Percentiles rank a stretch among this genome's conserved stretches.
Conservation (phyloP, 53 echinoderm and acorn worm species). For the Glandiceps talaboti region DNA sequence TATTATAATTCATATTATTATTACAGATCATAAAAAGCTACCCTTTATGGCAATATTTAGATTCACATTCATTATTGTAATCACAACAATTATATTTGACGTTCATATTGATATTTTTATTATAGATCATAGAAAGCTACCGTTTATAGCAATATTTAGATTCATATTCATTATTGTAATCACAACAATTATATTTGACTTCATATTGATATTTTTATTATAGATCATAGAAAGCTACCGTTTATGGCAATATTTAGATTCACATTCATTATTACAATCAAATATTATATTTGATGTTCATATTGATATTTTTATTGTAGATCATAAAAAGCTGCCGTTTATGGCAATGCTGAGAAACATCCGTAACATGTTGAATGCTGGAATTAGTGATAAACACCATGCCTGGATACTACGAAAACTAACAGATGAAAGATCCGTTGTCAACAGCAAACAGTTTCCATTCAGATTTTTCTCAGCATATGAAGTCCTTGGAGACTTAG, state of each 20-base stretch:
- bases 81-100: no score
- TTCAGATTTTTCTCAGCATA: slow-evolving; percentile 94
- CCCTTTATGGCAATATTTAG: background rate
- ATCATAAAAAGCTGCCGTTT: slow-evolving; percentile 93
- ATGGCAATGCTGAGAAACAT: slow-evolving; percentile 98
- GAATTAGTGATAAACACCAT: slow-evolving; percentile 71
- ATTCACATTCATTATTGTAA: no score
- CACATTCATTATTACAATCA: background rate
- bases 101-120: no score
- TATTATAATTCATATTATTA: no score
- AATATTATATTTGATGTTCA: background rate
- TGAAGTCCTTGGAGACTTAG: slow-evolving; percentile 57
- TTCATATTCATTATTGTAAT: no score
- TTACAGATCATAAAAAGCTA: no score
- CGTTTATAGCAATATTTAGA: no score
- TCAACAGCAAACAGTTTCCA: slow-evolving; percentile 94
- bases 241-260: background rate
- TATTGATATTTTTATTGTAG: slow-evolving; percentile 16
- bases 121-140: no score
- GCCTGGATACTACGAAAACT: slow-evolving; percentile 68
- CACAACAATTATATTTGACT: no score
- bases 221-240: no score
- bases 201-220: no score
- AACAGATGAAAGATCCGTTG: slow-evolving; percentile 59
- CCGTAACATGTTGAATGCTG: slow-evolving; percentile 85